These are phyloP conservation scores for Tachina fera DNA, from an alignment of 2,888 invertebrate genomes.

Conservation along the genomic window DNA sequence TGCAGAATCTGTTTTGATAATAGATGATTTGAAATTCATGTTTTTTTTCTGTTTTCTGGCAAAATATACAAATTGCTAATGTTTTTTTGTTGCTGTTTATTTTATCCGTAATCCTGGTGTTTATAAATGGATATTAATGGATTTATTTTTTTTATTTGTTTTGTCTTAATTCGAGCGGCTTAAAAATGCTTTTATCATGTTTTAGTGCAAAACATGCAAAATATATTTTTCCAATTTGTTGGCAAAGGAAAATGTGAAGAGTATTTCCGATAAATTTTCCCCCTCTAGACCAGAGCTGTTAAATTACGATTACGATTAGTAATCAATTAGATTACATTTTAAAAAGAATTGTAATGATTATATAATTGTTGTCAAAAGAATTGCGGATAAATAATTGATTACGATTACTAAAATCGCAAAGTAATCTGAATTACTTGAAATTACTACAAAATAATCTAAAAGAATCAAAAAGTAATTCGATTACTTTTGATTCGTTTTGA, in stretches of 20 bases:
- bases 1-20: not conserved
- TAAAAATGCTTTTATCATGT: slow-evolving; percentile 13
- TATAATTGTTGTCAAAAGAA: no score
- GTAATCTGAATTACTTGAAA: no score
- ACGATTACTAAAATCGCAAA: no score
- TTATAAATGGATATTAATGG: slow-evolving; percentile 18
- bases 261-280: not conserved
- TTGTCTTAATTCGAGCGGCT: not conserved
- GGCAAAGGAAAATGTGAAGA: not conserved
- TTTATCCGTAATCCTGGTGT: not conserved
- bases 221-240: not conserved
- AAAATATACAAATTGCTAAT: not conserved
- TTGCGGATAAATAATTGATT: no score
- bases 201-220: slow-evolving; percentile 8
- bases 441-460: no score
- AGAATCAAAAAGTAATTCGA: no score
- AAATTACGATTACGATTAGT: no score
- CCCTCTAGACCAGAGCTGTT: no score
- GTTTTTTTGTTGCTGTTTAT: not conserved
- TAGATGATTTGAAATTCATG: slow-evolving; percentile 39
- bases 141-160: not conserved
- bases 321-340: no score
- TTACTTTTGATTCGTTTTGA: no score
- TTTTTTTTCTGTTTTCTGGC: not conserved
- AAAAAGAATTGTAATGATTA: no score